Base-by-base conservation (phyloP, 2,797 vertebrate species). In the Pristis pectinata region DNA sequence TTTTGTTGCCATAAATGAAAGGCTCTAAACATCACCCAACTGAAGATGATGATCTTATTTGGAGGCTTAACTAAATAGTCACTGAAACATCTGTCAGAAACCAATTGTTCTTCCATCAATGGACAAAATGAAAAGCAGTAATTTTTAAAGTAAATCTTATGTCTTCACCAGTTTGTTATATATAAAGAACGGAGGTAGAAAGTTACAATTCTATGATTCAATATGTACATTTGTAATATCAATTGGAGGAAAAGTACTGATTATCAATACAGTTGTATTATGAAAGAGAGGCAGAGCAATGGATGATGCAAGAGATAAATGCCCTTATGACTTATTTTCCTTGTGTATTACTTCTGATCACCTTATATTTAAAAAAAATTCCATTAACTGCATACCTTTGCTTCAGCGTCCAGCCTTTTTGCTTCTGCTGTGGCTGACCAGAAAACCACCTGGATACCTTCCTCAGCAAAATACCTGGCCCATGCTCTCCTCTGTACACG, bases 401-500 rank as follows among this genome's bases (percentile, higher is more conserved):
- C 96, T 94, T 97, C 97, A 27, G 96, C 97, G 0, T 97, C 97
- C 0, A 98, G 96, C 34, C 98, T 97, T 56, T 94, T 49, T 41
- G 96, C 96, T 96, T 99, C 98, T 49, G 97, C 97, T 96, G 99
- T 95, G 13, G 99, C 99, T 0, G 99, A 99, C 99, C 99, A 99
- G 97, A 99, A 99, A 95, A 98, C 98, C 2, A 98, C 97, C 95
- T 97, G 97, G 41, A 98, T 93, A 0, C 98, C 98, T 70, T 99
- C 98, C 10, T 96, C 98, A 96, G 99, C 97, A 95, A 99, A 99
- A 97, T 97, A 96, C 4, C 70, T 95, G 37, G 99, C 98, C 99
- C 99, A 99, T 94, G 95, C 95, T 74, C 95, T 94, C 11, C 99
- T 97, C 96, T 99, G 99, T 95, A 98, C 97, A 64, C 96, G 95